Conservation (phyloP, 2,797 vertebrate species). For the Pantherophis alleghaniensis region DNA sequence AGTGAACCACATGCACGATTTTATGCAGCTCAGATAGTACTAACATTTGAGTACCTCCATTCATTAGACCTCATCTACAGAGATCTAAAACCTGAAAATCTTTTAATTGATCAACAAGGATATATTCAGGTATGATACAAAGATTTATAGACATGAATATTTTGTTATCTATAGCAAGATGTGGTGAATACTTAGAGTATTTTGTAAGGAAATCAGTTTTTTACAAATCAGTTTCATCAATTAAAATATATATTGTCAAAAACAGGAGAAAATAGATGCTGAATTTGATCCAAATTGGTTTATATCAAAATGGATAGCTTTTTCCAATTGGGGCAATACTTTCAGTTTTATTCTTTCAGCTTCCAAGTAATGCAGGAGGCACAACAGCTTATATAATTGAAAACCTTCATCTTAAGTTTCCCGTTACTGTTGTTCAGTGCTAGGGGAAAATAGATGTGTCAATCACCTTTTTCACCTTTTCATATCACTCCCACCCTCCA, state of each 20-base stretch:
- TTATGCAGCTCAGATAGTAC: constrained; percentile 99
- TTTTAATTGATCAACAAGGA: constrained; percentile 99
- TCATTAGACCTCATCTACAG: constrained; percentile 99
- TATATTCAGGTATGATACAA: constrained; percentile 91
- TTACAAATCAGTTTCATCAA: not conserved
- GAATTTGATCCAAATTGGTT: constrained; percentile 1
- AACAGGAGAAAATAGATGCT: not conserved
- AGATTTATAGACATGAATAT: constrained; percentile 10
- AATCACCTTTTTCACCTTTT: not conserved
- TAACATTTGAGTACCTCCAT: constrained; percentile 99
- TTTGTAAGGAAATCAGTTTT: not conserved
- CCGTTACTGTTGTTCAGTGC: not conserved
- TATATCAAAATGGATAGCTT: not conserved
- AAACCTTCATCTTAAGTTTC: not conserved
- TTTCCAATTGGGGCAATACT: not conserved
- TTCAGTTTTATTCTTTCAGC: not conserved
- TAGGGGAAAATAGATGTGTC: not conserved
- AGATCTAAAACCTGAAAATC: constrained; percentile 99
- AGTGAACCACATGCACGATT: constrained; percentile 98
- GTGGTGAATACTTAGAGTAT: not conserved
- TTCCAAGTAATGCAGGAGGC: not conserved
- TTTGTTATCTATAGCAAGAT: not conserved
- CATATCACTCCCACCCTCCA: not conserved
- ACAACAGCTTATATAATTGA: not conserved
- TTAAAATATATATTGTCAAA: not conserved